These are phyloP conservation scores for Jaculus jaculus DNA, from an alignment of 2,113 vertebrate genomes.

Conservation along the genomic window DNA sequence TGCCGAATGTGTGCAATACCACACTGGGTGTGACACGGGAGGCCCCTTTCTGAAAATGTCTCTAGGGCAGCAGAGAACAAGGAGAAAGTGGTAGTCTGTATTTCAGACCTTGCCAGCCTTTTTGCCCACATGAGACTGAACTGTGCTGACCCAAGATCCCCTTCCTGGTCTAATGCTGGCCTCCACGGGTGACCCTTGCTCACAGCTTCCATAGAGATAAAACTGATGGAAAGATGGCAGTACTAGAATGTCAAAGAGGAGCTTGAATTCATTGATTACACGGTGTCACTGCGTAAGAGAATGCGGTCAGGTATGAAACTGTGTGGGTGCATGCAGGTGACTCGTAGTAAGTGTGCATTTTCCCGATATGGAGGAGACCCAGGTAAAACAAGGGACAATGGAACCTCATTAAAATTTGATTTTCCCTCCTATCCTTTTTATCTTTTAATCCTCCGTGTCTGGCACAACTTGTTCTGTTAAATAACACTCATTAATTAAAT, in stretches of 20 bases:
- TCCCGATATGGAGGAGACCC: constrained; percentile 58
- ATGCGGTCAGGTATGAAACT: constrained; percentile 48
- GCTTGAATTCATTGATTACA: constrained; percentile 51
- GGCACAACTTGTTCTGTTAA: constrained; percentile 78
- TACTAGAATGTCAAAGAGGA: constrained; percentile 44
- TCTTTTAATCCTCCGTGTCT: constrained; percentile 75
- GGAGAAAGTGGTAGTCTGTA: not conserved
- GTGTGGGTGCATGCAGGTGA: constrained; percentile 45
- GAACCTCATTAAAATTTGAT: constrained; percentile 78
- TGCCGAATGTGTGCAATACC: not conserved
- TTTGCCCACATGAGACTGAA: not conserved
- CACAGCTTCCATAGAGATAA: constrained; percentile 53
- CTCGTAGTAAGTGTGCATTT: constrained; percentile 69
- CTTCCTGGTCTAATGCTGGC: constrained; percentile 29
- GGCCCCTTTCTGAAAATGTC: not conserved
- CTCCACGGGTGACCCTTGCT: not conserved
- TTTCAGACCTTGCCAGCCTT: not conserved
- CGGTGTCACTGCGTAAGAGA: constrained; percentile 31
- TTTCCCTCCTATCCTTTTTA: constrained; percentile 71
- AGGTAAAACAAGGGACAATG: constrained; percentile 69
- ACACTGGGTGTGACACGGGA: accelerated
- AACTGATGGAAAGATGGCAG: not conserved
- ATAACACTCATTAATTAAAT: constrained; percentile 76
- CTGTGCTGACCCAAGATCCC: not conserved
- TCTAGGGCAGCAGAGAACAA: not conserved